These are phyloP conservation scores for Protodeltote pygarga DNA, from an alignment of 2,888 invertebrate species.

Conservation along the genomic window DNA sequence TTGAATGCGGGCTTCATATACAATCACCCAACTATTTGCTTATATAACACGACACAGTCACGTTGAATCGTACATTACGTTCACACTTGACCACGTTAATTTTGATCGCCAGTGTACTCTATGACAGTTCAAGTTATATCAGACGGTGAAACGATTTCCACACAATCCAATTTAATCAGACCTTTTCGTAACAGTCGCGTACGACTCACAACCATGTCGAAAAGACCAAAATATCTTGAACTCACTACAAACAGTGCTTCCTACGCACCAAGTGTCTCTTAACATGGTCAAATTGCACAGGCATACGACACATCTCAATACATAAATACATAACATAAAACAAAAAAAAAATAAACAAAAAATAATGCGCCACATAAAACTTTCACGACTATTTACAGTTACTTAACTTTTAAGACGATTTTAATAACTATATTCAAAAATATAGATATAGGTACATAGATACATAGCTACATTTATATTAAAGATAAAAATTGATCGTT, in stretches of 20 bases:
- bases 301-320: conserved; percentile 73
- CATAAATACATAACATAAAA: conserved; percentile 84
- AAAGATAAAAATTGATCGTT: conserved; percentile 77
- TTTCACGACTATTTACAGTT: conserved; percentile 84
- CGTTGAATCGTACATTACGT: conserved; percentile 68
- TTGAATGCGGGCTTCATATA: conserved; percentile 86
- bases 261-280: conserved; percentile 42
- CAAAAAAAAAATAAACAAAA: conserved; percentile 74
- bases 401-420: conserved; percentile 78
- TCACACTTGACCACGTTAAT: conserved; percentile 62
- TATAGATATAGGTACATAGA: conserved; percentile 84
- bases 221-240: conserved; percentile 43
- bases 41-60: conserved; percentile 86
- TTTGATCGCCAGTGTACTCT: conserved; percentile 39
- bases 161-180: conserved; percentile 21
- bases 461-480: conserved; percentile 80
- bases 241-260: conserved; percentile 32
- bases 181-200: conserved; percentile 41
- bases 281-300: conserved; percentile 61
- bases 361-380: conserved; percentile 84
- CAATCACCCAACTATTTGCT: conserved; percentile 86
- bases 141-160: conserved; percentile 19
- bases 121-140: conserved; percentile 32
- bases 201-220: conserved; percentile 47
- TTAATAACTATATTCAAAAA: conserved; percentile 82